Base-by-base conservation (phyloP, 2,113 vertebrate species). In the Coregonus clupeaformis region DNA sequence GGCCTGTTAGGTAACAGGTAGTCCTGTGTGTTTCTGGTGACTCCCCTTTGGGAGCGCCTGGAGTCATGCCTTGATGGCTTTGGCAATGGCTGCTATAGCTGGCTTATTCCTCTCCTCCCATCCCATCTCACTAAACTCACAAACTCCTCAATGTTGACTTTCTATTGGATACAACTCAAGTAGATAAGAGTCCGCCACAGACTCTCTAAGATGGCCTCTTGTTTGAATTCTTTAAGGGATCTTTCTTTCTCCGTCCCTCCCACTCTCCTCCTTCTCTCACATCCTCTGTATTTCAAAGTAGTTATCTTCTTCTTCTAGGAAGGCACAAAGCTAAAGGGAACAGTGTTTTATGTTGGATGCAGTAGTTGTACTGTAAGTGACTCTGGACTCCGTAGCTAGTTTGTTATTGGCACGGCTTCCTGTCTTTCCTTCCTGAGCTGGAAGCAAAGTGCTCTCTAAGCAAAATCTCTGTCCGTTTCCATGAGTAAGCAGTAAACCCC, bases 361-460 rank as follows among this genome's bases (percentile, higher is more conserved):
- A 32, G 59, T 47, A n/a, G n/a, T n/a, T 52, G 24, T 64, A 30
- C 27, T 52, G 13, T 71, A 4, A 29, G 55, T 67, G 69, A 74
- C 76, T 73, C 75, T 82, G 75, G 69, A 63, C 75, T 80, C 73
- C 77, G 66, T 73, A 75, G 49, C 16, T 18, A 42, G 70, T 80
- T 90, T 88, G 80, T 88, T 87, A 83, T 90, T 90, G 84, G 86
- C 84, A 83, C 68, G 76, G 83, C 81, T 89, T 90, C 86, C 87
- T 91, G 89, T 32, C 11, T 69, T 86, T 6, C 27, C 78, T 82
- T 89, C 84, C 85, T 84, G 81, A 89, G 82, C 79, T 77, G 90
- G 86, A 90, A 85, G 78, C 85, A 90, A 91, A 92, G 73, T 89
- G 90, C 90, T 81, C 83, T 85, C 85, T 88, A 91, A 90, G 90